Conservation (phyloP, 2,797 vertebrate species). For the Podarcis siculus region DNA sequence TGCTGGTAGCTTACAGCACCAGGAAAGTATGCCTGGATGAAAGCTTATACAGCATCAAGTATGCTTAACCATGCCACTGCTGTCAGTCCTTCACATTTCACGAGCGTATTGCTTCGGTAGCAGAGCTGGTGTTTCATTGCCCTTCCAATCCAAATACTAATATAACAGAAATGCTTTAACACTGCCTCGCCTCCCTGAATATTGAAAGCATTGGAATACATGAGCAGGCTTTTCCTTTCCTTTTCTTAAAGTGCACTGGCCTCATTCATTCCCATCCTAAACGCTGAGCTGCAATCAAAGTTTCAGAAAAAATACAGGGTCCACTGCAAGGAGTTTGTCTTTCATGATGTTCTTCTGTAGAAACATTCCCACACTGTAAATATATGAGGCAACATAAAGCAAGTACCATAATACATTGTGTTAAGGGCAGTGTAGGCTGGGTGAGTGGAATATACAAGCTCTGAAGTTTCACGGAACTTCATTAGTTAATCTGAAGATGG, state of each 20-base stretch:
- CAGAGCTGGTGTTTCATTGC: neutral
- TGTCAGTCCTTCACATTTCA: slow-evolving; percentile 34
- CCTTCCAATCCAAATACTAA: neutral
- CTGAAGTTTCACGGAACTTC: neutral
- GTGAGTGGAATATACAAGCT: neutral
- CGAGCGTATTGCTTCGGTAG: slow-evolving; percentile 10
- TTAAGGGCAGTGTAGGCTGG: neutral
- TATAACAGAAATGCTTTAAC: neutral
- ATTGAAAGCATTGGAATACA: neutral
- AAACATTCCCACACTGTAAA: neutral
- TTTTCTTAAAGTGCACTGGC: too few relatives aligned
- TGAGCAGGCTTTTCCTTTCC: neutral
- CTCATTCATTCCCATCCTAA: neutral
- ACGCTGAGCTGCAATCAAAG: neutral
- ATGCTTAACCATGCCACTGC: slow-evolving; percentile 17
- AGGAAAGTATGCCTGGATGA: slow-evolving; percentile 63
- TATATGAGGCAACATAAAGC: neutral
- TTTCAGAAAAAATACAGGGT: neutral
- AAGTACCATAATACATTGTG: neutral
- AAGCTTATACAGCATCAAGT: slow-evolving; percentile 54
- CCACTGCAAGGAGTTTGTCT: neutral
- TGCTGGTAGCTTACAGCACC: slow-evolving; percentile 55
- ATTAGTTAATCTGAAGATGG: neutral
- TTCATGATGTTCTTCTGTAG: neutral
- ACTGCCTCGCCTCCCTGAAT: neutral